Base-by-base conservation (phyloP, 2,797 vertebrate species). In the Sebastes aleutianus region DNA sequence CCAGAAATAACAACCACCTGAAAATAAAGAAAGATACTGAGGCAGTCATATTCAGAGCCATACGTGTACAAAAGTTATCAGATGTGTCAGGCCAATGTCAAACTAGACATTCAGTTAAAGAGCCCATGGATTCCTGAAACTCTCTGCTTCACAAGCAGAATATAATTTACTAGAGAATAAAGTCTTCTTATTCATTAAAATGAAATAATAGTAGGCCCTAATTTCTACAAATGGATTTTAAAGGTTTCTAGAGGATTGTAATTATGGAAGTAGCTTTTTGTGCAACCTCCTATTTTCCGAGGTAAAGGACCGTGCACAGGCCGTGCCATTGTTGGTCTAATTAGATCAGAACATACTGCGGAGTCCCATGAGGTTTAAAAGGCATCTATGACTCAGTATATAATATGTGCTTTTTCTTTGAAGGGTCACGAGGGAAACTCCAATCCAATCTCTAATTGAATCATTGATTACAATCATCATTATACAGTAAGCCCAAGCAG, bases 201-300 rank as follows among this genome's bases (percentile, higher is more conserved):
- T 69, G 1, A 75, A 68, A 69, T 63, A 27, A 73, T 29, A 56
- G 26, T 4, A 8, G 32, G 18, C 13, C 8, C 61, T 54, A 20
- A 80, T 70, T 73, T 77, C 47, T 56, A 9, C 34, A 77, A 77
- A 67, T 79, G 18, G 50, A 43, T 74, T 68, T 64, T 3, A 29
- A 24, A 3, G 26, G n/a, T 70, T 68, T 79, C 20, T 39, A 20
- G 18, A 71, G 12, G 10, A 61, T 31, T 65, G 32, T 8, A 59
- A 18, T 84, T 64, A 72, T n/a, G 24, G 2, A 57, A 76, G 63
- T 65, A 65, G 31, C 29, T 71, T 75, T 77, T 53, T 74, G 54
- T 47, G 4, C 32, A 59, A 74, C 29, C n/a, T 14, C 69, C 8
- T 6, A n/a, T 74, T 12, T 61, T 50, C 18, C 0, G 8, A 53